Evolutionary conservation across 2,888 invertebrate genomes (phyloP).

Genomic region (Chamaedrilus cognettii): DNA sequence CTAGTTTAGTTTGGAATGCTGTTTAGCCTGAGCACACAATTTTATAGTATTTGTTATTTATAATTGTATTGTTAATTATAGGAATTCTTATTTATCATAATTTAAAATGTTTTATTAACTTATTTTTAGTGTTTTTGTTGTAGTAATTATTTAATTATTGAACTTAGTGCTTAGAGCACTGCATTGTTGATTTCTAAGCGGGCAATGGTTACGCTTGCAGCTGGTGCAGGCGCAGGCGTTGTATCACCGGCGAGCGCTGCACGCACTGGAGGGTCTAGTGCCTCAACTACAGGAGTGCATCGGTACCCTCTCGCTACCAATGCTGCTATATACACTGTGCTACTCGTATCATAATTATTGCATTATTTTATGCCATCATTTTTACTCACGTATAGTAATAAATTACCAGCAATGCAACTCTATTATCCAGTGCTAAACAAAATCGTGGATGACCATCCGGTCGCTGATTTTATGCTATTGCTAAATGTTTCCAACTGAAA

Average conservation of each 20-base stretch:
- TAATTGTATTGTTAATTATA: too few relatives aligned
- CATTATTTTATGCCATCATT: not conserved
- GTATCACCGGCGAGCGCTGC: slow-evolving; percentile 81
- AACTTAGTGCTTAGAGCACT: not conserved
- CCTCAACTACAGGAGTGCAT: slow-evolving; percentile 78
- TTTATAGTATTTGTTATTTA: too few relatives aligned
- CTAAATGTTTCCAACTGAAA: too few relatives aligned
- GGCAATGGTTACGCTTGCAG: too few relatives aligned
- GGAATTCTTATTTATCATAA: not conserved
- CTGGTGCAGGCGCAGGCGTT: slow-evolving; percentile 84
- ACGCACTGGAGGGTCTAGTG: slow-evolving; percentile 76
- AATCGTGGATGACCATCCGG: too few relatives aligned
- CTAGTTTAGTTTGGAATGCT: too few relatives aligned
- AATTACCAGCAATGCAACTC: too few relatives aligned
- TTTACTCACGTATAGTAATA: not conserved
- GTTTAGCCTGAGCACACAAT: too few relatives aligned
- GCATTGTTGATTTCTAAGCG: not conserved
- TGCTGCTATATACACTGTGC: not conserved
- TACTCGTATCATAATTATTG: too few relatives aligned
- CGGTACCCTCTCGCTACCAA: slow-evolving; percentile 63
- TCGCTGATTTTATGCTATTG: too few relatives aligned
- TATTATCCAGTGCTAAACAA: too few relatives aligned
- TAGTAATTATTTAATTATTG: not conserved
- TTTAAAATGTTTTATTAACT: not conserved
- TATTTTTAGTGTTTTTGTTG: slow-evolving; percentile 24